These are phyloP conservation scores for Diplodus puntazzo DNA, from an alignment of 2,797 vertebrate species.

Conservation along the genomic window DNA sequence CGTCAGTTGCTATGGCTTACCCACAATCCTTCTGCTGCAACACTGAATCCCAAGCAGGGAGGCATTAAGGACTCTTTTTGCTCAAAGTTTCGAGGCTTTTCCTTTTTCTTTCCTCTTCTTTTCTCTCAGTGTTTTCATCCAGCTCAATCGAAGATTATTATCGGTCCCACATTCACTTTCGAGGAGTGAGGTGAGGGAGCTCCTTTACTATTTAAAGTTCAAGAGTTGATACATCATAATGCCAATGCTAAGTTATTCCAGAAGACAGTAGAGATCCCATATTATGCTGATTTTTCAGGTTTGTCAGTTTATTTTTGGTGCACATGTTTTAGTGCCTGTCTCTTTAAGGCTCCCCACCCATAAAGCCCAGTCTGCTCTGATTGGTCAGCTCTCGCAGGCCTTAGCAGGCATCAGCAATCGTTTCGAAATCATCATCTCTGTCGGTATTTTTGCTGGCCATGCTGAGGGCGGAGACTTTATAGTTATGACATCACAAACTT, in stretches of 20 bases:
- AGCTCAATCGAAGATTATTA: not conserved
- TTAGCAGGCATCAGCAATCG: too few species aligned
- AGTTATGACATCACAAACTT: too few species aligned
- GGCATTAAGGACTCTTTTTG: not conserved
- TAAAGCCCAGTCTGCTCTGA: too few species aligned
- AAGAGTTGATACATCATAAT: constrained; percentile 4
- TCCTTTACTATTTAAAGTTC: not conserved
- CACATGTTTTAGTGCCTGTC: too few species aligned
- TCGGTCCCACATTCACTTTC: not conserved
- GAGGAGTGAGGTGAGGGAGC: not conserved
- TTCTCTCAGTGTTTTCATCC: constrained; percentile 10
- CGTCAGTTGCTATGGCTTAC: constrained; percentile 50
- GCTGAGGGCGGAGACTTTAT: too few species aligned
- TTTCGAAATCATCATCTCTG: too few species aligned
- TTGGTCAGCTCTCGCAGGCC: too few species aligned
- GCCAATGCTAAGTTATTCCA: not conserved
- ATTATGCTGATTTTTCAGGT: too few species aligned
- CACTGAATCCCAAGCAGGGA: constrained; percentile 42
- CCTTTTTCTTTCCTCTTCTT: not conserved
- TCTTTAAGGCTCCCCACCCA: too few species aligned
- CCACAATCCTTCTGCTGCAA: constrained; percentile 54
- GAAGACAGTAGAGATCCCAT: too few species aligned
- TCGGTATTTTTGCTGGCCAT: too few species aligned
- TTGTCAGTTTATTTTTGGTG: too few species aligned
- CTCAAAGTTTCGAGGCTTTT: constrained; percentile 1